Base-by-base conservation (phyloP, 1,140 invertebrate genomes). In the Neodiprion pinetum region DNA sequence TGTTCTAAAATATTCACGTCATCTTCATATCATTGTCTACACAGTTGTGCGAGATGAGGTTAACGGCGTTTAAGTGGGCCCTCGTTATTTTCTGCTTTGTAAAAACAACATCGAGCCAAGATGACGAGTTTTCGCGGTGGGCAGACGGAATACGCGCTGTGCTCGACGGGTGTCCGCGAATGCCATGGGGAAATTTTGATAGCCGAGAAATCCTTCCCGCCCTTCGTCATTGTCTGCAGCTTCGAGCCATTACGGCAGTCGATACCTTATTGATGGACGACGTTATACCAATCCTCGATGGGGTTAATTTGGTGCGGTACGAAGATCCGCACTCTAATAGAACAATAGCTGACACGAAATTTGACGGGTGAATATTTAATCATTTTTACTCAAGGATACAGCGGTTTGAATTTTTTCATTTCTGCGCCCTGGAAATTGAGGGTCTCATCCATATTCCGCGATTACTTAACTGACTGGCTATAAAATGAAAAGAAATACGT, bases 231-330 rank as follows among this genome's bases (percentile, higher is more conserved):
- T 87, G 86, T 49, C 74, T 87, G 67, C 85, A 87, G 73, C 77
- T 78, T 10, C 80, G 81, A 40, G 80, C 79, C 1, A 47, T 86
- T 17, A 71, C 78, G 9, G 78, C 79, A 1, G 72, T 87, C 9
- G 84, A 88, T 69, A 72, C 72, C 8, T 47, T 85, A n/a, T 70
- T 87, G 8, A 72, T 72, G 1, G 72, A 83, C 21, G 81, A 88
- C 67, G 67, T 84, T 14, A 88, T 88, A 68, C 77, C 85, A 4
- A 48, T 88, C n/a, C 66, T 83, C 11, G 80, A 84, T 21, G 86
- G 86, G 9, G 47, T 88, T 65, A 74, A 83, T 65, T 73, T 88
- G 8, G 76, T 88, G 7, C 79, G 83, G 0, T 83, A 79, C 40
- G 78, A 78, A 5, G 48, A 76, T 1, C 69, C 61, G 28, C 65